Percentiles rank a stretch among this genome's conserved stretches.
Conservation (phyloP, 1,140 invertebrate species). For the Pteromalus puparum region DNA sequence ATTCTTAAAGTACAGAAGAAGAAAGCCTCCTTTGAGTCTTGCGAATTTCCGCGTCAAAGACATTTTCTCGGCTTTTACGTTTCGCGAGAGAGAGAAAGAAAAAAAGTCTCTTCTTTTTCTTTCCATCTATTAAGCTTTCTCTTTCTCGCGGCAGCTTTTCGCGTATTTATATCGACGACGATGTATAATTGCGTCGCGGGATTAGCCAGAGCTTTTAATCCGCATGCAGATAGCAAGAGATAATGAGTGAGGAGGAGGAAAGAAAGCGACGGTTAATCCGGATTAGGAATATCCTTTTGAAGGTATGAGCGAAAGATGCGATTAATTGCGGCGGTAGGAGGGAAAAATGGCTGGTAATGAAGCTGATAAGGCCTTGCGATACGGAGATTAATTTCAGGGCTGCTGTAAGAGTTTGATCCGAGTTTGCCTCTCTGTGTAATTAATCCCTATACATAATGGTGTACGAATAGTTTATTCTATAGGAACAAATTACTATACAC, state of each 20-base stretch:
- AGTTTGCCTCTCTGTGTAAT: not conserved
- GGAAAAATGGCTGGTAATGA: not conserved
- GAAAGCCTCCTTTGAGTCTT: not conserved
- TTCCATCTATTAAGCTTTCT: not conserved
- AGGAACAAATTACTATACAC: too few species aligned
- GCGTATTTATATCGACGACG: not conserved
- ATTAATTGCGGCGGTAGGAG: not conserved
- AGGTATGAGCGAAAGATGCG: not conserved
- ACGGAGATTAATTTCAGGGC: not conserved
- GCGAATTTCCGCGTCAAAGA: not conserved
- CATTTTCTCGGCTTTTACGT: not conserved
- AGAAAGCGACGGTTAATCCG: not conserved
- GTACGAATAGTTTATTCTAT: too few species aligned
- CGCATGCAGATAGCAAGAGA: not conserved
- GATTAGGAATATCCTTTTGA: not conserved
- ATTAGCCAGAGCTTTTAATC: not conserved
- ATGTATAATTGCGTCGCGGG: not conserved
- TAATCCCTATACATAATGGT: too few species aligned
- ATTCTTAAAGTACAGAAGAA: slow-evolving; percentile 15
- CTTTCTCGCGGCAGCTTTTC: not conserved
- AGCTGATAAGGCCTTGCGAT: not conserved
- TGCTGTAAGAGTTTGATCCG: too few species aligned
- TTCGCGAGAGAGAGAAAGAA: not conserved
- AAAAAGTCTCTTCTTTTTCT: not conserved
- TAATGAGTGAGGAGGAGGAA: not conserved